A percentile compares a stretch with the other conserved stretches of the same genome.
Evolutionary conservation across 92 coral and sea anemone genomes (phyloP).

Genomic region (Montipora capitata): DNA sequence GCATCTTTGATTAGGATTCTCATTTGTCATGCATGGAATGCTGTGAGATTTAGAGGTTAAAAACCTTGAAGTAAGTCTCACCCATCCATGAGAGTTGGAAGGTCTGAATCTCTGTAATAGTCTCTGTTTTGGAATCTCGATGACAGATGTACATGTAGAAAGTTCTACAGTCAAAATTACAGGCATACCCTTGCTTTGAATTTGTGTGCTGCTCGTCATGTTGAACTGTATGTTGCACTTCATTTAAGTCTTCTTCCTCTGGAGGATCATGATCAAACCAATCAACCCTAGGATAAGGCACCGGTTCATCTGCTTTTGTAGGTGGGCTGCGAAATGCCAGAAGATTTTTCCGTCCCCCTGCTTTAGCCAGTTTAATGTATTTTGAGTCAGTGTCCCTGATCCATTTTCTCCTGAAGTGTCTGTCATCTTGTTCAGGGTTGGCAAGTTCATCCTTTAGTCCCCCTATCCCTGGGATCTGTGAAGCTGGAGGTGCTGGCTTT

Average conservation of each 20-base stretch:
- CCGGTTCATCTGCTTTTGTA: conserved; percentile 66
- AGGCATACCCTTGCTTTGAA: conserved; percentile 24
- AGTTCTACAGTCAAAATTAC: background rate
- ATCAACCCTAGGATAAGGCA: conserved; percentile 93
- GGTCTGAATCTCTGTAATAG: too few species aligned
- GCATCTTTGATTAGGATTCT: too few species aligned
- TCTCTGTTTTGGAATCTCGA: background rate
- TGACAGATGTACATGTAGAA: background rate
- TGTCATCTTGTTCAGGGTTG: conserved; percentile 72
- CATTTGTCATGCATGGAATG: too few species aligned
- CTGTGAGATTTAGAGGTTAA: too few species aligned
- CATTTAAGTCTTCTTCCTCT: conserved; percentile 54
- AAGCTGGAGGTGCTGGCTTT: conserved; percentile 80
- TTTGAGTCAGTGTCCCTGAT: conserved; percentile 97
- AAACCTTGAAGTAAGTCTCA: too few species aligned
- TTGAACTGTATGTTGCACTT: background rate
- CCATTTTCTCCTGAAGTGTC: conserved; percentile 95
- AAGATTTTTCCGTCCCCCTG: conserved; percentile 90
- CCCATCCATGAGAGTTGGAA: too few species aligned
- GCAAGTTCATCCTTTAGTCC: conserved; percentile 67
- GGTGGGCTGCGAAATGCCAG: conserved; percentile 82
- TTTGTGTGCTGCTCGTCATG: background rate
- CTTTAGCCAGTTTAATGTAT: conserved; percentile 94
- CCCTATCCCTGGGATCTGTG: conserved; percentile 98
- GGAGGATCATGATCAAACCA: conserved; percentile 96